phyloP scores from a whole-genome alignment of 2,888 invertebrate genomes.

The Horisme vitalbata region DNA sequence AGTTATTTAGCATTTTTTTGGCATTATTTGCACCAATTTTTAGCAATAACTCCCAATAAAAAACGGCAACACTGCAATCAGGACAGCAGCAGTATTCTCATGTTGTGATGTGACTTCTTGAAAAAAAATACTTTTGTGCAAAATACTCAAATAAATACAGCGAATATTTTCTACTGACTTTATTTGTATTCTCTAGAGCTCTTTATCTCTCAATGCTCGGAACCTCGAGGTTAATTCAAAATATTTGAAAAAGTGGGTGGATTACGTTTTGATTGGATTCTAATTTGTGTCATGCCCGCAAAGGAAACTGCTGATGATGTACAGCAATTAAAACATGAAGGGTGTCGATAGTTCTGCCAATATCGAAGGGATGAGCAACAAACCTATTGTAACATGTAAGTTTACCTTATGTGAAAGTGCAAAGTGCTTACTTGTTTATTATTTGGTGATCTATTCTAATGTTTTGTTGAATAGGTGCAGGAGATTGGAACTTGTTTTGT shows the following conservation, averaged over 20 bases:
- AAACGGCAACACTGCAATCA: too few relatives aligned
- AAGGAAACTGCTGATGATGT: conserved; percentile 69
- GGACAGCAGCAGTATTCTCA: too few relatives aligned
- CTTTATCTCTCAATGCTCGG: not conserved
- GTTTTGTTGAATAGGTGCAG: conserved; percentile 85
- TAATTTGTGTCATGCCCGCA: conserved; percentile 72
- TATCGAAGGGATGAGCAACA: conserved; percentile 85
- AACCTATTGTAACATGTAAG: conserved; percentile 90
- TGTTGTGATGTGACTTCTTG: too few relatives aligned
- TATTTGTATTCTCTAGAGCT: conserved; percentile 1
- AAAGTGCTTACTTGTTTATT: not conserved
- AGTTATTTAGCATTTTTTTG: too few relatives aligned
- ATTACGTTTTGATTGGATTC: conserved; percentile 51
- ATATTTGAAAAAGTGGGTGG: conserved; percentile 69
- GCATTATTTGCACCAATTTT: too few relatives aligned
- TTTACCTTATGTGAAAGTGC: conserved; percentile 33
- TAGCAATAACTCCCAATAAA: too few relatives aligned
- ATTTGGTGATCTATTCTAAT: conserved; percentile 21
- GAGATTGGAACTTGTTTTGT: conserved; percentile 92
- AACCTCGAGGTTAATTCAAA: conserved; percentile 26
- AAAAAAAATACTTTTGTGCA: conserved; percentile 21
- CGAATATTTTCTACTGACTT: conserved; percentile 13
- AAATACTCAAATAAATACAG: conserved; percentile 5
- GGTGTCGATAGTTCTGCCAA: conserved; percentile 78
- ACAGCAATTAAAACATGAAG: conserved; percentile 80